Percentiles rank a stretch among this genome's conserved stretches.
Conservation (phyloP, 2,113 vertebrate genomes). For the Castor canadensis region DNA sequence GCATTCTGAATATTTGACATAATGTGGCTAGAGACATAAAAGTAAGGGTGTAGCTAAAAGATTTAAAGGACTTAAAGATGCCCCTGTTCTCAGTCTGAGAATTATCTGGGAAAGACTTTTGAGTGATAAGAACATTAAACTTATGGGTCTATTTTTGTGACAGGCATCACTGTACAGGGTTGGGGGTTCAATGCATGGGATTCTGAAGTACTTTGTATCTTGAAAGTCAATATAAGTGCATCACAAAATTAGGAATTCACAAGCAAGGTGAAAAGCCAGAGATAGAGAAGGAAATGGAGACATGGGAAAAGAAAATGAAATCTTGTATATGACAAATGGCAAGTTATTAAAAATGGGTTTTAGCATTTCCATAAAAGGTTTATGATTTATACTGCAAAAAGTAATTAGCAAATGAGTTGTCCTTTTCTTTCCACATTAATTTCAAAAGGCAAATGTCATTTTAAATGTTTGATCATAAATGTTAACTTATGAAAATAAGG, state of each 20-base stretch:
- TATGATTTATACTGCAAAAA: neutral
- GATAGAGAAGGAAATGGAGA: slow-evolving; percentile 30
- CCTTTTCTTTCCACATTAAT: slow-evolving; percentile 19
- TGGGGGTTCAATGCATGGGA: neutral
- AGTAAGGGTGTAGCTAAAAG: neutral
- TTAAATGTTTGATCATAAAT: neutral
- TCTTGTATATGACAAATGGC: neutral
- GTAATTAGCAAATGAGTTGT: slow-evolving; percentile 13
- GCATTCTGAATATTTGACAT: slow-evolving; percentile 1
- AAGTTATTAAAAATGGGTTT: neutral
- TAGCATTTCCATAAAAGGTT: neutral
- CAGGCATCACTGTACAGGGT: neutral
- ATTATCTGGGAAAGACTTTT: slow-evolving; percentile 25
- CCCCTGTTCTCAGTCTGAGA: neutral
- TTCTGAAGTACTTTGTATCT: neutral
- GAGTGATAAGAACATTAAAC: neutral
- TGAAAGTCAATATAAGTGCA: slow-evolving; percentile 30
- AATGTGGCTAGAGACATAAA: neutral
- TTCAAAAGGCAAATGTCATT: slow-evolving; percentile 10
- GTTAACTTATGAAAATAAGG: neutral
- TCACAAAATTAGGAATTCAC: slow-evolving; percentile 3
- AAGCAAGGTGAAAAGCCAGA: neutral
- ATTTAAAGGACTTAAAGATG: slow-evolving; percentile 10
- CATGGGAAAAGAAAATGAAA: slow-evolving; percentile 10
- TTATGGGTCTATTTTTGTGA: neutral